Base-by-base conservation (phyloP, 2,888 invertebrate species). In the Tridacna crocea region DNA sequence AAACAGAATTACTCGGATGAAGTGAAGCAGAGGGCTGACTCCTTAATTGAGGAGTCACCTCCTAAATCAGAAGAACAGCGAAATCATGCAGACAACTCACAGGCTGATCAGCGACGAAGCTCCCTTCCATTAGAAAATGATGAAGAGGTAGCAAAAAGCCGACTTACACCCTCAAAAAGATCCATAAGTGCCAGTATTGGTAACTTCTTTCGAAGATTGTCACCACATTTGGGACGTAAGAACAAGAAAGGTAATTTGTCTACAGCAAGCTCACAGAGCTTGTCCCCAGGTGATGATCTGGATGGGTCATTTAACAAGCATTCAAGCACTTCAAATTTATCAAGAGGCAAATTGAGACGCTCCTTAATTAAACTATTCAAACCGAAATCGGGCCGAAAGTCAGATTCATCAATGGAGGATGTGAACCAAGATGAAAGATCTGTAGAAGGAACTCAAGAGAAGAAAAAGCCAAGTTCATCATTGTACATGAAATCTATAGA, bases 131-230 rank as follows among this genome's bases (percentile, higher is more conserved):
- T 76, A 48, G 85, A 89, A n/a, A 82, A 82, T 27, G 80, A 80
- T 15, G 82, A 79, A 13, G 72, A 24, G 11, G 26, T 60, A 13
- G 75, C 72, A 0, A 79, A 86, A 65, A 83, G 77, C 65, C 83
- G 85, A 61, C 87, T 92, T 24, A 91, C 91, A 15, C 91, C 90
- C 12, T 86, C 90, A 36, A 93, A 92, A 80, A 86, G 90, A 36
- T 92, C 92, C 0, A 88, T 92, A 55, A 92, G 93, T 75, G 88
- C 88, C 19, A 92, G 92, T 84, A 92, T 93, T 74, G 90, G 91
- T 24, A 93, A 92, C 79, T 93, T 93, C 87, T 92, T 93, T 81
- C 88, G 90, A 70, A 89, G 90, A 63, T 86, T 92, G 75, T 92
- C 92, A 4, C 93, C 92, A 4, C 88, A 87, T 47, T 75, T 91